Conservation (phyloP, 2,888 invertebrate species). For the Tineola bisselliella region DNA sequence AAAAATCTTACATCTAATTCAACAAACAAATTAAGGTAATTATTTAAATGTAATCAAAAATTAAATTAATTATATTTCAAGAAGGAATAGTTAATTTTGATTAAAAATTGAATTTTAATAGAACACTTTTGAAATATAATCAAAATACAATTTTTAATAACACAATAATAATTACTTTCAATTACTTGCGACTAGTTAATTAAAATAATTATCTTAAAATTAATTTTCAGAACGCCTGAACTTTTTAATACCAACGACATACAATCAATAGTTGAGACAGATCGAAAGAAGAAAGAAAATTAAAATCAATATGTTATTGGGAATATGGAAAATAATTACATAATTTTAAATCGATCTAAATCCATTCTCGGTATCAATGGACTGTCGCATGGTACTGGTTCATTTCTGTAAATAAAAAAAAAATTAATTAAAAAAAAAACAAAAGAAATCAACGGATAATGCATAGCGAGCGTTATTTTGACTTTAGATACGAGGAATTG, state of each 20-base stretch:
- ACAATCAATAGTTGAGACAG: not conserved
- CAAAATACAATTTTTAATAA: not conserved
- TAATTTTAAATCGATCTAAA: constrained; percentile 68
- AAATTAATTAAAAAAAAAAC: not conserved
- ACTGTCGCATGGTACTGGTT: constrained; percentile 70
- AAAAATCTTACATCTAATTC: not conserved
- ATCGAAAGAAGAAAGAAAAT: not conserved
- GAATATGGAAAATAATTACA: constrained; percentile 13
- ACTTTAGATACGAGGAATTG: too few species aligned
- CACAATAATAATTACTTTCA: not conserved
- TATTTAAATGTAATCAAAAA: not conserved
- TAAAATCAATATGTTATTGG: constrained; percentile 17
- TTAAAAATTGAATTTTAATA: not conserved
- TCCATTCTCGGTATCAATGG: constrained; percentile 69
- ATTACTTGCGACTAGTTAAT: not conserved
- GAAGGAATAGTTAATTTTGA: not conserved
- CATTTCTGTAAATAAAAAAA: constrained; percentile 68
- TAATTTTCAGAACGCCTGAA: not conserved
- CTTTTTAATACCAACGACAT: not conserved
- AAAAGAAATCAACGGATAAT: too few species aligned
- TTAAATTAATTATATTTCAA: not conserved
- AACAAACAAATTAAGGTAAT: not conserved
- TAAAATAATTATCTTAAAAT: not conserved
- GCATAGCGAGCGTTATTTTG: too few species aligned
- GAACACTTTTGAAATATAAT: not conserved